Conservation (phyloP, 2,888 invertebrate species). For the Limnephilus rhombicus region DNA sequence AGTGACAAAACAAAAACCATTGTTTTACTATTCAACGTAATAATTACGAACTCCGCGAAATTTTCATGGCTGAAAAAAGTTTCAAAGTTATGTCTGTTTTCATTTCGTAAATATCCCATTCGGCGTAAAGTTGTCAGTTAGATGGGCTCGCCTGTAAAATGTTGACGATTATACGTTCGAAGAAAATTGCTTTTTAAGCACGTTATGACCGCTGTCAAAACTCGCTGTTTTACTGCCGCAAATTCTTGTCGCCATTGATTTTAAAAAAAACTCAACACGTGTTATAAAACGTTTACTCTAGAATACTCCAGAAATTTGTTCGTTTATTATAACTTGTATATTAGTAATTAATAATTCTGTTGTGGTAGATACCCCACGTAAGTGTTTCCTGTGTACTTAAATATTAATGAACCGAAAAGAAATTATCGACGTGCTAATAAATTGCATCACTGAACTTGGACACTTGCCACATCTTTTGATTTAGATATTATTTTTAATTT, state of each 20-base stretch:
- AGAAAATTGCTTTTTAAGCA: slow-evolving; percentile 22
- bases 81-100: background rate
- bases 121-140: slow-evolving; percentile 2
- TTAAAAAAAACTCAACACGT: background rate
- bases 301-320: background rate
- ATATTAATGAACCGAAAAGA: background rate
- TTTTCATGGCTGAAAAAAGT: too few relatives aligned
- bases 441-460: background rate
- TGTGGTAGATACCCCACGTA: too few relatives aligned
- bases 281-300: background rate
- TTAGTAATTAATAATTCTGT: background rate
- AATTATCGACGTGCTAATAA: background rate
- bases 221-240: background rate
- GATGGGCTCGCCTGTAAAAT: background rate
- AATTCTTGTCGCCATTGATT: background rate
- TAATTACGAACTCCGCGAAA: background rate
- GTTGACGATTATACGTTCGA: slow-evolving; percentile 16
- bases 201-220: slow-evolving; percentile 25
- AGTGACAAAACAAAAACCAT: background rate
- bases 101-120: slow-evolving; percentile 8
- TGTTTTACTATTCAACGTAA: background rate
- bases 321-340: background rate
- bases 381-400: too few relatives aligned
- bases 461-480: too few relatives aligned
- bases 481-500: too few relatives aligned